Evolutionary conservation across 2,113 vertebrate species (phyloP).

Genomic region (Sinocyclocheilus anshuiensis): DNA sequence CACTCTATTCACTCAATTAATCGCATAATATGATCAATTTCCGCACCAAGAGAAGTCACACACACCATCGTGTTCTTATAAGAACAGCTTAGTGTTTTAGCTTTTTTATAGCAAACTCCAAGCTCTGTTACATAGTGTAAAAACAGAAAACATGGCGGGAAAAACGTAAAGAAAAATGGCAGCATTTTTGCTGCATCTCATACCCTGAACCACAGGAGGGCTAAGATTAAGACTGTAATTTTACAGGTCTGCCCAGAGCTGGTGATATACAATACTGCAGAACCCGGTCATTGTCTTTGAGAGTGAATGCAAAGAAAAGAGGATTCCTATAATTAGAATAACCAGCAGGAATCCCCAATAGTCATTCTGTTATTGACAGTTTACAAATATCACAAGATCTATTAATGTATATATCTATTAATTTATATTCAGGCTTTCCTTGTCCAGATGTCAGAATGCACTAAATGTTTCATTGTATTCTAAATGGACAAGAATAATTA

Average conservation of each 20-base stretch:
- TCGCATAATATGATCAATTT: slow-evolving; percentile 62
- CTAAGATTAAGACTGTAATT: slow-evolving; percentile 2
- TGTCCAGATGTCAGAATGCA: neutral
- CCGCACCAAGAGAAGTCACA: slow-evolving; percentile 52
- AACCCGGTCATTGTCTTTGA: slow-evolving; percentile 26
- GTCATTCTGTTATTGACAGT: neutral
- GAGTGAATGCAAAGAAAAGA: neutral
- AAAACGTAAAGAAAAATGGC: neutral
- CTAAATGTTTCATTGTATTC: neutral
- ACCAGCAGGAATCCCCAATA: neutral
- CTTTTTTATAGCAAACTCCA: slow-evolving; percentile 46
- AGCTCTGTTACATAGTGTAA: slow-evolving; percentile 42
- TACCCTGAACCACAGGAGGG: slow-evolving; percentile 22
- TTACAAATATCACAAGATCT: neutral
- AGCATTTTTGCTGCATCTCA: slow-evolving; percentile 29
- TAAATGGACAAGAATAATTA: neutral
- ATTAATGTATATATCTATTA: neutral
- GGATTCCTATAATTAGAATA: slow-evolving; percentile 4
- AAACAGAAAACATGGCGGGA: neutral
- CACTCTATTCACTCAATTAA: slow-evolving; percentile 64
- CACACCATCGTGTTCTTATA: slow-evolving; percentile 55
- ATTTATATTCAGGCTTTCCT: no score
- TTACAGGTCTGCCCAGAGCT: slow-evolving; percentile 26
- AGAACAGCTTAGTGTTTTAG: slow-evolving; percentile 51
- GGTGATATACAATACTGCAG: slow-evolving; percentile 6